Evolutionary conservation across 2,888 invertebrate genomes (phyloP).

Genomic region (Ophion obscuratus): DNA sequence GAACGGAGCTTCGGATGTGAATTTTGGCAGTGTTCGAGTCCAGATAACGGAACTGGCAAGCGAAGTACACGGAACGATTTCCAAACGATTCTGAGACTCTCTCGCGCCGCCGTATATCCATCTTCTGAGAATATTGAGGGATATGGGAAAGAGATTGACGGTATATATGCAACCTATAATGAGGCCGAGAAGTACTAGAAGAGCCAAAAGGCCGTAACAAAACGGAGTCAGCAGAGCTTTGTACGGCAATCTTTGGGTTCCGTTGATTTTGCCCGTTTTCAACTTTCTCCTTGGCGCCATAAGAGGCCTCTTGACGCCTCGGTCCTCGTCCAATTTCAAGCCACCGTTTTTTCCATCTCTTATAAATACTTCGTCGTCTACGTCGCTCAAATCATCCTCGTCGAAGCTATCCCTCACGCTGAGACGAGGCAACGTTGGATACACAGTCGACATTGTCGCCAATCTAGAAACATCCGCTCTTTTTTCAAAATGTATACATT

Average conservation of each 20-base stretch:
- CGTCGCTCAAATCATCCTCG: constrained; percentile 90
- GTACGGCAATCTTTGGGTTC: constrained; percentile 85
- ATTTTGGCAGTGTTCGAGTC: constrained; percentile 88
- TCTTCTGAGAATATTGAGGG: constrained; percentile 86
- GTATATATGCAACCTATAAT: constrained; percentile 88
- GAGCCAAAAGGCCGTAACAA: constrained; percentile 87
- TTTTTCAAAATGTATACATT: not conserved
- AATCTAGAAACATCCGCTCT: not conserved
- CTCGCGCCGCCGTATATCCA: constrained; percentile 84
- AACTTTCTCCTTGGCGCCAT: constrained; percentile 90
- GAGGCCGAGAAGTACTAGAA: constrained; percentile 86
- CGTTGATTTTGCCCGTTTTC: constrained; percentile 84
- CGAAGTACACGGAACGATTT: constrained; percentile 87
- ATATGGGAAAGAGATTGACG: constrained; percentile 88
- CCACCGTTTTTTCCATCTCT: constrained; percentile 89
- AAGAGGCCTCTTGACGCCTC: constrained; percentile 89
- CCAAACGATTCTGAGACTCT: constrained; percentile 74
- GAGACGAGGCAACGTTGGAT: constrained; percentile 87
- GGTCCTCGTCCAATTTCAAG: constrained; percentile 88
- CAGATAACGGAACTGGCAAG: constrained; percentile 87
- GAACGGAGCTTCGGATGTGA: constrained; percentile 90
- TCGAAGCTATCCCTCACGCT: constrained; percentile 89
- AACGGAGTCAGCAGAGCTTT: constrained; percentile 88
- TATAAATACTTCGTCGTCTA: constrained; percentile 92
- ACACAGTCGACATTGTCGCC: constrained; percentile 85